Percentiles rank a stretch among this genome's conserved stretches.
Conservation (phyloP, 2,797 vertebrate species). For the Pseudochaenichthys georgianus region DNA sequence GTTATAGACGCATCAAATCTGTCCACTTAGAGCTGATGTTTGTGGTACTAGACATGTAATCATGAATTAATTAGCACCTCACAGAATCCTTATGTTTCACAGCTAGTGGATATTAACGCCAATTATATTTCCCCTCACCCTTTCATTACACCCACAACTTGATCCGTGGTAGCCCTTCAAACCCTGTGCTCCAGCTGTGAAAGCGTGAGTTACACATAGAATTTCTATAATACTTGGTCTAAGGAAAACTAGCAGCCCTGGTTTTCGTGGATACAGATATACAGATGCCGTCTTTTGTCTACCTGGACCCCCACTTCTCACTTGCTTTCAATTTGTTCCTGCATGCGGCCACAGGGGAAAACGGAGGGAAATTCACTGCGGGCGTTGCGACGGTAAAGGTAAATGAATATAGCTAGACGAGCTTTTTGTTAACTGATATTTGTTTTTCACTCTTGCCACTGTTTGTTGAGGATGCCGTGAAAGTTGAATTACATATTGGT, state of each 20-base stretch:
- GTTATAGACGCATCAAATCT: constrained; percentile 38
- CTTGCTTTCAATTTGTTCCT: not conserved
- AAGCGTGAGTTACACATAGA: constrained; percentile 7
- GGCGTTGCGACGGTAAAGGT: not conserved
- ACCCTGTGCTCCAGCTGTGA: constrained; percentile 29
- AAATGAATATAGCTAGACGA: not conserved
- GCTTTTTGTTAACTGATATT: not conserved
- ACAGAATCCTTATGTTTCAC: constrained; percentile 52
- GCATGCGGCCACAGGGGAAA: too few relatives aligned
- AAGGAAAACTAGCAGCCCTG: not conserved
- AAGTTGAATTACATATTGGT: too few relatives aligned
- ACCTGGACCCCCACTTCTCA: not conserved
- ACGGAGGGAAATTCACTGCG: not conserved
- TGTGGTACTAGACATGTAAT: constrained; percentile 33
- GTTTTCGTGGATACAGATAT: constrained; percentile 15
- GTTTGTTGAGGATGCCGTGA: too few relatives aligned
- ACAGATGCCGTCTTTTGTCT: not conserved
- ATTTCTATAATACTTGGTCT: constrained; percentile 14
- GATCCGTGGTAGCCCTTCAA: constrained; percentile 11
- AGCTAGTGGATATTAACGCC: constrained; percentile 21
- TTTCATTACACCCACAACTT: constrained; percentile 45
- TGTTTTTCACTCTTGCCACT: not conserved
- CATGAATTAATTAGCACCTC: constrained; percentile 63
- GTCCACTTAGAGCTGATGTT: constrained; percentile 42
- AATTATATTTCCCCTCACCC: constrained; percentile 29